Conservation (phyloP, 2,888 invertebrate species). For the Sphaeridia pumilis region DNA sequence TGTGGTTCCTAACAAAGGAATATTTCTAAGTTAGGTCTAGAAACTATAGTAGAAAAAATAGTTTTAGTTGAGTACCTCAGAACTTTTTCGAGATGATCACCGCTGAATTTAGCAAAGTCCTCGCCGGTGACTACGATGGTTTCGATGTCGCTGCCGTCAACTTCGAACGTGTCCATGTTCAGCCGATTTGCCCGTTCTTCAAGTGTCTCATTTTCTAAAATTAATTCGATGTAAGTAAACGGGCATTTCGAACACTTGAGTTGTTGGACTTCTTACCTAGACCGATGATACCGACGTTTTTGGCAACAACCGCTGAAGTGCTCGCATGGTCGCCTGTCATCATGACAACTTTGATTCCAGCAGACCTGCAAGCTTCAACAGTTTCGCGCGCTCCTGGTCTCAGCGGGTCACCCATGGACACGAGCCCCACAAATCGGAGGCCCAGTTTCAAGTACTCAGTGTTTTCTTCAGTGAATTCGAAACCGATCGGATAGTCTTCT, state of each 20-base stretch:
- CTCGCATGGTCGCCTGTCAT: constrained; percentile 85
- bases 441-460: constrained; percentile 55
- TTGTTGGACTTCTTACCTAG: background rate
- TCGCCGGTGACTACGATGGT: constrained; percentile 49
- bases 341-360: constrained; percentile 55
- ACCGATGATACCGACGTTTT: constrained; percentile 80
- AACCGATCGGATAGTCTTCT: constrained; percentile 46
- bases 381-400: constrained; percentile 55
- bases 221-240: background rate
- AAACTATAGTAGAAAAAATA: background rate
- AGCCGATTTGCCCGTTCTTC: constrained; percentile 57
- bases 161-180: constrained; percentile 45
- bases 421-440: constrained; percentile 52
- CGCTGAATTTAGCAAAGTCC: constrained; percentile 39
- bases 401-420: constrained; percentile 63
- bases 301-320: constrained; percentile 90
- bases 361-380: constrained; percentile 57
- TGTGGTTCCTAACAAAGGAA: constrained; percentile 40
- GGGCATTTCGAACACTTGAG: no score
- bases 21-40: constrained; percentile 44
- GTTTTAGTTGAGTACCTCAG: constrained; percentile 18
- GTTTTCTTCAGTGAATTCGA: constrained; percentile 48
- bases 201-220: constrained; percentile 45
- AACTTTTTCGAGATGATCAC: constrained; percentile 38
- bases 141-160: constrained; percentile 43